Evolutionary conservation across 2,113 vertebrate species (phyloP).

Genomic region (Callaeas wilsoni): DNA sequence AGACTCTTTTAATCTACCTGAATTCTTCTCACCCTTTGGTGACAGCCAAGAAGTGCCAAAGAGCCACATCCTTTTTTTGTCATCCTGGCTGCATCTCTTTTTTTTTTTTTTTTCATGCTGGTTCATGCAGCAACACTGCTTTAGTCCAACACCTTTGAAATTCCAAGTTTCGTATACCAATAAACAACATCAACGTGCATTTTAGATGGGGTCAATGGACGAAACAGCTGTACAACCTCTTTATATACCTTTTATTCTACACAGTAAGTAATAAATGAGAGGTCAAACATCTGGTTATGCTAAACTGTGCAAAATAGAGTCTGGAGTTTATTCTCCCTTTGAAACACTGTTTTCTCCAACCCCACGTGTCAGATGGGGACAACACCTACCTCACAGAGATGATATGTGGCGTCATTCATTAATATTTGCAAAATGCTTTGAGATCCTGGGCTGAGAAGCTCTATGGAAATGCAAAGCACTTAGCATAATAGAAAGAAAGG

Average conservation of each 20-base stretch:
- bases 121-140: neutral
- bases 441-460: neutral
- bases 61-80: neutral
- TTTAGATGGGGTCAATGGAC: neutral
- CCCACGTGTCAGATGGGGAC: neutral
- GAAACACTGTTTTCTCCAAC: neutral
- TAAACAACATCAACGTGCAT: neutral
- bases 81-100: neutral
- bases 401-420: neutral
- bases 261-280: neutral
- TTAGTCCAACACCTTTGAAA: neutral
- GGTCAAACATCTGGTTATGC: neutral
- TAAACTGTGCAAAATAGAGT: neutral
- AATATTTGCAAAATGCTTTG: constrained; percentile 22
- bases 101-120: neutral
- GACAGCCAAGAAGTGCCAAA: neutral
- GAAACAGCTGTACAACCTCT: neutral
- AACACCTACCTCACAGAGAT: neutral
- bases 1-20: neutral
- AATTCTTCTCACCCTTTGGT: neutral
- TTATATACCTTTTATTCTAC: neutral
- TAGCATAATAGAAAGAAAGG: neutral
- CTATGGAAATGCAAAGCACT: constrained; percentile 15
- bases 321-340: neutral
- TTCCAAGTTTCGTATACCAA: neutral